Evolutionary conservation across 2,113 vertebrate genomes (phyloP).

Genomic region (Urocitellus parryii): DNA sequence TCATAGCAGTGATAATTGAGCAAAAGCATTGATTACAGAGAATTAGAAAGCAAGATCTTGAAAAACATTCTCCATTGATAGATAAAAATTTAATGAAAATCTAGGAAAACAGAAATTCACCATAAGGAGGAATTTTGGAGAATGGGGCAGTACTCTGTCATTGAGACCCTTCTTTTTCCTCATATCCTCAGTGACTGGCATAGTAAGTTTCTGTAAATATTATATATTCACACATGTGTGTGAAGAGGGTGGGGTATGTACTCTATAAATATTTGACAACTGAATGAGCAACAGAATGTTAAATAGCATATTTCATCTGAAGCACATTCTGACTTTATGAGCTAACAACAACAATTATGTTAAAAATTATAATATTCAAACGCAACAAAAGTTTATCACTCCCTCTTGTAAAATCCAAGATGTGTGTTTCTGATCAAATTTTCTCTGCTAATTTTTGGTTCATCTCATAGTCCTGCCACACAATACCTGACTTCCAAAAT

Average conservation of each 20-base stretch:
- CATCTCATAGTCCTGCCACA: not conserved
- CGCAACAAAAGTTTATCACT: not conserved
- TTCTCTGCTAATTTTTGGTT: not conserved
- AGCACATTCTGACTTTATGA: not conserved
- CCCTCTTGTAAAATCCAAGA: not conserved
- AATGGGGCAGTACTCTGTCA: not conserved
- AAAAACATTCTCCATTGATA: not conserved
- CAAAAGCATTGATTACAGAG: not conserved
- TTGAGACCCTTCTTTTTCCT: not conserved
- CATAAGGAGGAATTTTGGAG: not conserved
- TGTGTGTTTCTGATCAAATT: not conserved
- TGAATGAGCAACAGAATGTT: not conserved
- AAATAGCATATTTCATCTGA: not conserved
- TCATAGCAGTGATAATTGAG: not conserved
- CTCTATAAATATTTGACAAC: constrained; percentile 10
- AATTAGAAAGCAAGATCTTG: not conserved
- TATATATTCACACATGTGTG: not conserved
- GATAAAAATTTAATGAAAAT: not conserved
- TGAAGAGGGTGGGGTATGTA: not conserved
- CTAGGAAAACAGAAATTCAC: not conserved
- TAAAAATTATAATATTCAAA: not conserved
- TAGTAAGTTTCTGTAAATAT: not conserved
- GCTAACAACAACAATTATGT: constrained; percentile 8
- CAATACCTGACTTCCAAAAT: not conserved
- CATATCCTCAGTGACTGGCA: not conserved